Conservation (phyloP, 2,888 invertebrate genomes). For the Stenoptilia bipunctidactyla region DNA sequence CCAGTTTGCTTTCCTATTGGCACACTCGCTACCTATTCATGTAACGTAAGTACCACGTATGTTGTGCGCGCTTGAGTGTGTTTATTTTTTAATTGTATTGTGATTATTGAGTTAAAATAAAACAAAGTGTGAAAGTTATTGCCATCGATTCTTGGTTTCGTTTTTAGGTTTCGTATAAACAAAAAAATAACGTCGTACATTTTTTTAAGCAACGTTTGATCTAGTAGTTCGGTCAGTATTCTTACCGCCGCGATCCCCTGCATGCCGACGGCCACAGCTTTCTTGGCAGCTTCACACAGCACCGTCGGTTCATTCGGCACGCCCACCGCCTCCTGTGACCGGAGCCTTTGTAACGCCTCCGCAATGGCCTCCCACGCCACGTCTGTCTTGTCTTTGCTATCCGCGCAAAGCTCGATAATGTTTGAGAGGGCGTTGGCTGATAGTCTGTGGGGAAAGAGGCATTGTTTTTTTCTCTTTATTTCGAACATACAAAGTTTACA, state of each 20-base stretch:
- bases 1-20: too few species aligned
- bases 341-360: conserved; percentile 29
- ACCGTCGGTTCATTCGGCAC: conserved; percentile 32
- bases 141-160: too few species aligned
- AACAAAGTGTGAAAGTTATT: too few species aligned
- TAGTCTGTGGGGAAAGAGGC: conserved; percentile 24
- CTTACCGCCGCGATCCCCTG: conserved; percentile 47
- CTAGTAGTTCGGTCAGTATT: conserved; percentile 4
- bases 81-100: too few species aligned
- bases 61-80: too few species aligned
- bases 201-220: background rate
- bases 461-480: too few species aligned
- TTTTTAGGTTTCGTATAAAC: too few species aligned
- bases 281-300: conserved; percentile 29
- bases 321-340: conserved; percentile 25
- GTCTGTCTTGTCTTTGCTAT: conserved; percentile 27
- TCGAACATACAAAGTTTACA: too few species aligned
- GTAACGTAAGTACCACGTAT: too few species aligned
- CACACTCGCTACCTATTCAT: too few species aligned
- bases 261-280: conserved; percentile 34
- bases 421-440: conserved; percentile 45
- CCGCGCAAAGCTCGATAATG: conserved; percentile 44
- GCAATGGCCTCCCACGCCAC: conserved; percentile 34
- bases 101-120: too few species aligned
- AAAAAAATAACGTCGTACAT: too few species aligned